Evolutionary conservation across 2,888 invertebrate species (phyloP), one percentile per base, ranked within the genome.

Genomic region (Microctonus brassicae): DNA sequence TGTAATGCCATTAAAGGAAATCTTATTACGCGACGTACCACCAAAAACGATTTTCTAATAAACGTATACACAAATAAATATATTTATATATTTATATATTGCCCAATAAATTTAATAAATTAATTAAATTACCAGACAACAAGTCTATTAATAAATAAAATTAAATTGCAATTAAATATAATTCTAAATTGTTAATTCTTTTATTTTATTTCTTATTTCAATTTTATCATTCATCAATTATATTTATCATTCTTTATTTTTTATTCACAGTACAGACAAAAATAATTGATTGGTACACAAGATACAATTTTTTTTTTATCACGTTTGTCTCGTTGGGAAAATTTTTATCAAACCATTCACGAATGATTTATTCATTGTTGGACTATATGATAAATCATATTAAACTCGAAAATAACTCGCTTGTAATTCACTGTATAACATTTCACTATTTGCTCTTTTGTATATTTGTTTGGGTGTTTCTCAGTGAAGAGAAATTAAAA

Each of bases 1-100:
- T 87, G 84, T 87, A 87, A 86, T 82, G 84, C 86, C 86, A 86
- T 87, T 87, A 86, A 84, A 86, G 84, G 81, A 80, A 86, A 87
- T 86, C 86, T 87, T 85, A 85, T 87, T 87, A 86, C 83, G 82
- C 57, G 36, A 57, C 57, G 57, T 34, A 66, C 24, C 6, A 13
- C 53, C 26, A n/a, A 57, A 57, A 66, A 57, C 36, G 66, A 36
- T 39, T 39, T 24, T 36, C 17, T 36, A 36, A n/a, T 39, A n/a
- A n/a, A 2, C n/a, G 39, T 13, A n/a, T 13, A n/a, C 11, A n/a
- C n/a, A n/a, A n/a, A n/a, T 39, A 4, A n/a, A 5, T 39, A 3
- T 39, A n/a, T 39, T 13, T 36, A 13, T 7, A 13, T 36, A 11
- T 36, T 9, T 36, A 11, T 24, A 13, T 55, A 26, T 29, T 57